Percentiles rank a stretch among this genome's conserved stretches.
These are phyloP conservation scores for Gallinago jamesoni DNA, from an alignment of 2,113 vertebrate species.

Conservation along the genomic window DNA sequence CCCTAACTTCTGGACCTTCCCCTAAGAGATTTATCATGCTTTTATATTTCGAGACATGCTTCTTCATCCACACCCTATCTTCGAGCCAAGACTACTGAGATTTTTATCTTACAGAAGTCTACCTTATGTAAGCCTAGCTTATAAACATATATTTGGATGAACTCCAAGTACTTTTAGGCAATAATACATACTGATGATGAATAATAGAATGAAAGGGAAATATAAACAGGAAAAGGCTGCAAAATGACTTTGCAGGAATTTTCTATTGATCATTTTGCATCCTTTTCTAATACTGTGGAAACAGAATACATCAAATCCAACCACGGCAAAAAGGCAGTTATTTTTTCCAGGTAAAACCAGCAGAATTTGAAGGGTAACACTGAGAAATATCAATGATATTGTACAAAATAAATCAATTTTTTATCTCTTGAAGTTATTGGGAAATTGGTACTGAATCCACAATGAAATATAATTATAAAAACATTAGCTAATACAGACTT, in stretches of 20 bases:
- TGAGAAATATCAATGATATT: not conserved
- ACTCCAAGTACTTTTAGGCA: not conserved
- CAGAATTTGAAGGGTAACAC: not conserved
- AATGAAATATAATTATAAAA: not conserved
- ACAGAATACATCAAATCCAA: not conserved
- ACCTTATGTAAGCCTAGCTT: not conserved
- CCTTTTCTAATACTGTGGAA: not conserved
- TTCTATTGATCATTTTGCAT: not conserved
- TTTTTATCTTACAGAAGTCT: not conserved
- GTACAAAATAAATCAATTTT: not conserved
- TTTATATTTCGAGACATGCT: not conserved
- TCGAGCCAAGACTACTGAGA: not conserved
- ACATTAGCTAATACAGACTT: not conserved
- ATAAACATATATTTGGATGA: not conserved
- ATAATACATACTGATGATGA: not conserved
- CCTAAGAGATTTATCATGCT: not conserved
- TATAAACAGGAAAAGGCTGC: not conserved
- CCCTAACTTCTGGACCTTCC: not conserved
- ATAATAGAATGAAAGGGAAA: not conserved
- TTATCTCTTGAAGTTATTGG: not conserved
- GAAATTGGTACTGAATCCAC: not conserved
- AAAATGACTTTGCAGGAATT: not conserved
- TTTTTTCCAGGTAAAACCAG: not conserved
- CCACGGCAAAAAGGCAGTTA: not conserved
- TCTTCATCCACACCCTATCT: not conserved